Base-by-base conservation (phyloP, 2,888 invertebrate genomes). In the Beris chalybata region DNA sequence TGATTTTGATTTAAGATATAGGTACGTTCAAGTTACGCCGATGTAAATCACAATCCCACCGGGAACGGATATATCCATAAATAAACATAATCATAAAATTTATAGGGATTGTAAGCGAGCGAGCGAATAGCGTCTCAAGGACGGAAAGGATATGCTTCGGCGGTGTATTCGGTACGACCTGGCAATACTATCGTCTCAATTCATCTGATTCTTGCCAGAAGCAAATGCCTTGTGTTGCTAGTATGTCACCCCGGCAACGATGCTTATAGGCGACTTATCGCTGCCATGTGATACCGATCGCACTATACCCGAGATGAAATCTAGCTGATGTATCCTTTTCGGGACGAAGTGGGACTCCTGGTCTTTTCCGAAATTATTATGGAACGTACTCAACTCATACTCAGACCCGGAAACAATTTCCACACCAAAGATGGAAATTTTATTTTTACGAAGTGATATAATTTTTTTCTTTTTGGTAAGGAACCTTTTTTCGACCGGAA, bases 61-160 rank as follows among this genome's bases (percentile, higher is more conserved):
- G 64, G 55, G 54, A 47, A 45, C 53, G 64, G 52, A 44, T 30
- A 64, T 53, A 54, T 54, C 47, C 64, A 64, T 64, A 64, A 64
- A 64, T 64, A 64, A 64, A 64, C 64, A 64, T 64, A 64, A 64
- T 64, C 64, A 64, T 64, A 64, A 64, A 64, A 64, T 64, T 64
- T 64, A 64, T 64, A 64, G 61, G 38, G 61, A 61, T 50, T 61
- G 61, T 61, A 61, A 61, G 50, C 52, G 61, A 61, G 50, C 52
- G 52, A 38, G 11, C 47, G 31, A 32, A 44, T 22, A 15, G 44
- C 15, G n/a, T 43, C 47, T 38, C 45, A 58, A 47, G 50, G 29
- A 61, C 50, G 43, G 32, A 52, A 50, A 38, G 50, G 47, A 50
- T 52, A 44, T 43, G 32, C 7, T 61, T 61, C 11, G 38, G 22